These are phyloP conservation scores for Diachrysia chrysitis DNA, from an alignment of 2,888 invertebrate genomes.

Conservation along the genomic window DNA sequence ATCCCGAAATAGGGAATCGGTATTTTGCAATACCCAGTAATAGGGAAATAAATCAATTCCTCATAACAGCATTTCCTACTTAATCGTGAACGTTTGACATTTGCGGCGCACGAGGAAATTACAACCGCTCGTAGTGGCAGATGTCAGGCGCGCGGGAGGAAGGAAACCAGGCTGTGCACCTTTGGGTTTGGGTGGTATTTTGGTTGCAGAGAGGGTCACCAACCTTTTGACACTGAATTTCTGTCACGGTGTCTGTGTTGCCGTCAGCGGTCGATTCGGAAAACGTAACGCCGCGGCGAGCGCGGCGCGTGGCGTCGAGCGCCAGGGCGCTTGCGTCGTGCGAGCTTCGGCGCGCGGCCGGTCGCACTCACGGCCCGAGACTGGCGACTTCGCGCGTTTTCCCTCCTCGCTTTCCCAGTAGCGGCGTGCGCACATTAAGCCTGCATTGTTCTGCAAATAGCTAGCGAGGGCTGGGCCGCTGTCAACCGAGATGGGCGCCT, in stretches of 20 bases:
- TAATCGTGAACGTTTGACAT: slow-evolving; percentile 73
- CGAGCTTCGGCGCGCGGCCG: slow-evolving; percentile 84
- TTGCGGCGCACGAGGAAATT: slow-evolving; percentile 77
- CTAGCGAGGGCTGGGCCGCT: slow-evolving; percentile 82
- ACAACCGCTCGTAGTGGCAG: slow-evolving; percentile 63
- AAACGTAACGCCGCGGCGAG: slow-evolving; percentile 86
- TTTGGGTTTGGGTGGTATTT: slow-evolving; percentile 73
- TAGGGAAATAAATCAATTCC: slow-evolving; percentile 57
- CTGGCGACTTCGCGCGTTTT: slow-evolving; percentile 81
- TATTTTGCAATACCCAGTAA: slow-evolving; percentile 48
- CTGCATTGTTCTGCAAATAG: slow-evolving; percentile 88
- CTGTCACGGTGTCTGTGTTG: slow-evolving; percentile 83
- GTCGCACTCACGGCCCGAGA: slow-evolving; percentile 84
- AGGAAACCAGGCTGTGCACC: slow-evolving; percentile 64
- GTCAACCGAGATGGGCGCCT: slow-evolving; percentile 69
- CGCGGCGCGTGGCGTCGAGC: slow-evolving; percentile 83
- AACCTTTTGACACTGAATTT: slow-evolving; percentile 89
- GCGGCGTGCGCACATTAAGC: slow-evolving; percentile 88
- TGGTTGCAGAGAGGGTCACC: slow-evolving; percentile 78
- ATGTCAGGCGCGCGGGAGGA: slow-evolving; percentile 60
- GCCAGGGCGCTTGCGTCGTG: slow-evolving; percentile 85
- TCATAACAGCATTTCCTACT: slow-evolving; percentile 59
- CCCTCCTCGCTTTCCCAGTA: slow-evolving; percentile 86
- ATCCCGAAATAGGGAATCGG: slow-evolving; percentile 37
- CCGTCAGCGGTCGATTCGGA: slow-evolving; percentile 85